phyloP scores from a whole-genome alignment of 2,113 vertebrate species.

The Rhadina sibilatrix region DNA sequence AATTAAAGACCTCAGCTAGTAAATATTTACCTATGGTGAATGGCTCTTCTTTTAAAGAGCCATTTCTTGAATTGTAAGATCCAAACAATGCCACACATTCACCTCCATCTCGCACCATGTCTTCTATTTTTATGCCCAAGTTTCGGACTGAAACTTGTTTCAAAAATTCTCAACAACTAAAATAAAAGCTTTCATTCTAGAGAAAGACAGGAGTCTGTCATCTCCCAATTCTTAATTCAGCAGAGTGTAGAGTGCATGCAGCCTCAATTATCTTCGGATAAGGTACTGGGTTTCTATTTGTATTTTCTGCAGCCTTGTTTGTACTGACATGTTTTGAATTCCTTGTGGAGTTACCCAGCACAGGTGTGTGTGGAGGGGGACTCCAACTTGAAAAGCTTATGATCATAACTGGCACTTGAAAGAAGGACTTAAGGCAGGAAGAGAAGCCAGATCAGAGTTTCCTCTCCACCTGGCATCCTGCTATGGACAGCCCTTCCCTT shows the following conservation, averaged over 20 bases:
- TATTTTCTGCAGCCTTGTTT: not conserved
- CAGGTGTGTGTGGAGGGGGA: not conserved
- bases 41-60: not conserved
- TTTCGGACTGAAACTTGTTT: not conserved
- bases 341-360: not conserved
- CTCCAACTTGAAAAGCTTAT: not conserved
- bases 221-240: not conserved
- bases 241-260: not conserved
- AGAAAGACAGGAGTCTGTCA: not conserved
- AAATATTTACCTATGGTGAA: not conserved
- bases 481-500: not conserved
- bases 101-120: rapidly evolving
- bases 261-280: not conserved
- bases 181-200: not conserved
- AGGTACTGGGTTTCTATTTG: not conserved
- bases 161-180: not conserved
- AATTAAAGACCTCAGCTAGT: not conserved
- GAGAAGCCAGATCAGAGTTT: not conserved
- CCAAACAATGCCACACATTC: not conserved
- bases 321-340: not conserved
- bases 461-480: not conserved
- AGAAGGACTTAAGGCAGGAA: not conserved
- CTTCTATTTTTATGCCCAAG: not conserved
- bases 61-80: not conserved
- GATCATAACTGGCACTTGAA: not conserved